phyloP scores from a whole-genome alignment of 2,113 vertebrate species.

The Halichoerus grypus region DNA sequence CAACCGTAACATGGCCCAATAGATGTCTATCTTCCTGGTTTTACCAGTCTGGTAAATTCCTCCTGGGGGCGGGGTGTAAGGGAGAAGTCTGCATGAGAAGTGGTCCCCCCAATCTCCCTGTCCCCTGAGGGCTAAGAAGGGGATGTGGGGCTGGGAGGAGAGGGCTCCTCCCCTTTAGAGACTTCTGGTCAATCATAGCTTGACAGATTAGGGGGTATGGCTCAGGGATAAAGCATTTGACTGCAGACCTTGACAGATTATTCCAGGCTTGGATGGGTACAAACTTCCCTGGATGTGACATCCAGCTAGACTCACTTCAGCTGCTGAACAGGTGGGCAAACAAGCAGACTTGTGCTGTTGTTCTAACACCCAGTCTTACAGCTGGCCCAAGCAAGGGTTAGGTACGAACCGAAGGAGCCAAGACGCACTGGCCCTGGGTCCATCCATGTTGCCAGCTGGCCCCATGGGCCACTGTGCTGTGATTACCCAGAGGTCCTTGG shows the following conservation, averaged over 20 bases:
- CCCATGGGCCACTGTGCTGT: not conserved
- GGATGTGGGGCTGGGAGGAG: not conserved
- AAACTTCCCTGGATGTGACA: not conserved
- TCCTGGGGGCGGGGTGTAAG: no score
- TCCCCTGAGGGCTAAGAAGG: not conserved
- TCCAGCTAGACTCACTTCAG: not conserved
- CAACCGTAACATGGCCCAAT: not conserved
- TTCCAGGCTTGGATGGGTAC: not conserved
- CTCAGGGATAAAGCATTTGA: not conserved
- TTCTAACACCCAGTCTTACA: not conserved
- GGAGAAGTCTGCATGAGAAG: not conserved
- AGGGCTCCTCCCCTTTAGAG: not conserved
- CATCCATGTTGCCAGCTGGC: not conserved
- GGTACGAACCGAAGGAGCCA: not conserved
- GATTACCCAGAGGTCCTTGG: not conserved
- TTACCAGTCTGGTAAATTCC: not conserved
- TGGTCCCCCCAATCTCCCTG: not conserved
- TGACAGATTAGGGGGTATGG: not conserved
- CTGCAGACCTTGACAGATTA: not conserved
- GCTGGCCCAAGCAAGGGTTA: not conserved
- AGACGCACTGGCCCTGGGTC: not conserved
- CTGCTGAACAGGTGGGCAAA: not conserved
- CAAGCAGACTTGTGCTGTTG: not conserved
- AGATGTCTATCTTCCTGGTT: not conserved
- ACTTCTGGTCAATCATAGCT: not conserved